Percentiles rank a stretch among this genome's conserved stretches.
phyloP scores from a whole-genome alignment of 2,888 invertebrate species.

The Pheosia gnoma region DNA sequence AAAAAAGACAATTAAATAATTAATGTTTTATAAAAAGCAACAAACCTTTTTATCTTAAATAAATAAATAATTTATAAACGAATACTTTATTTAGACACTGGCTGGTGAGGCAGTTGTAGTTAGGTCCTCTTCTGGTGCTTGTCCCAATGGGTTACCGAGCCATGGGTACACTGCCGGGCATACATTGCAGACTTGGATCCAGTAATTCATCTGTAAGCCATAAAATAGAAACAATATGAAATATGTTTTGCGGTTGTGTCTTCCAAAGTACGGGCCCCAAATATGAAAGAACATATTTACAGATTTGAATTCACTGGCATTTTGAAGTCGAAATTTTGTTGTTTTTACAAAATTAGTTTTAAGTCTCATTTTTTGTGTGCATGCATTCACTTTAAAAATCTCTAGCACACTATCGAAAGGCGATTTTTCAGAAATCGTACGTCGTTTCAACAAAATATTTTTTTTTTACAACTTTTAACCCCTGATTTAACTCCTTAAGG shows the following conservation, averaged over 20 bases:
- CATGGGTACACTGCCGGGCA: conserved; percentile 84
- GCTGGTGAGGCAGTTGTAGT: background rate
- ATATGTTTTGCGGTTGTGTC: background rate
- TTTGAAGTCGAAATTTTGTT: too few species aligned
- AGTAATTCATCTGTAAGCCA: conserved; percentile 63
- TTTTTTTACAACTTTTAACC: too few species aligned
- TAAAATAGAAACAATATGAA: conserved; percentile 1
- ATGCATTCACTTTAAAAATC: too few species aligned
- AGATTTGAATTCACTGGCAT: too few species aligned
- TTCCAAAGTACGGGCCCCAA: too few species aligned
- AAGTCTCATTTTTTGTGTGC: too few species aligned
- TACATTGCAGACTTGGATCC: conserved; percentile 72
- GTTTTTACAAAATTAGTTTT: too few species aligned
- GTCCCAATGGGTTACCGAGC: conserved; percentile 80
- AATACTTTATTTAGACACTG: background rate
- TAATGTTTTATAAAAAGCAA: background rate
- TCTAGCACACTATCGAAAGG: too few species aligned
- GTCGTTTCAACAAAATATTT: too few species aligned
- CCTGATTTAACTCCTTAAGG: too few species aligned
- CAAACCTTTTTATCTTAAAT: background rate
- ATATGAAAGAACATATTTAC: too few species aligned
- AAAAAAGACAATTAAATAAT: background rate
- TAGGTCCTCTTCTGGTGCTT: background rate
- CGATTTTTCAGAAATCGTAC: too few species aligned
- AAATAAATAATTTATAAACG: background rate